Percentiles rank a stretch among this genome's conserved stretches.
These are phyloP conservation scores for Didymodactylos carnosus DNA, from an alignment of 2,888 invertebrate species.

Conservation along the genomic window DNA sequence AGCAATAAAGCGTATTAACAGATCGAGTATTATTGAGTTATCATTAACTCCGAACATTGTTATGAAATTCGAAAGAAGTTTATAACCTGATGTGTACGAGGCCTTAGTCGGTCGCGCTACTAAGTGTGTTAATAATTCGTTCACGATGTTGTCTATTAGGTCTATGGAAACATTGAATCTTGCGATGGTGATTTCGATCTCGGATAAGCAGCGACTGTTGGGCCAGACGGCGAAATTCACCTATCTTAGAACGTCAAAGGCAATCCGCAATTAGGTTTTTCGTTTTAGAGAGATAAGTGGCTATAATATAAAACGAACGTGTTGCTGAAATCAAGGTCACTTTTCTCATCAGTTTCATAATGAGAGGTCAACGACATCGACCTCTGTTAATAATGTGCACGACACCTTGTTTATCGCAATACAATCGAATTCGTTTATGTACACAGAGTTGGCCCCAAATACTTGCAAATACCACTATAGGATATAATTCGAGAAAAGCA, in stretches of 20 bases:
- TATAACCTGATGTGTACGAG: background rate
- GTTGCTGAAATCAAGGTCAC: too few species aligned
- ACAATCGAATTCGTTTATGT: background rate
- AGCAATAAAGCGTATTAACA: background rate
- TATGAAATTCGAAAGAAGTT: background rate
- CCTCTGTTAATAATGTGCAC: background rate
- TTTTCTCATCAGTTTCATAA: too few species aligned
- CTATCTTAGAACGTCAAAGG: background rate
- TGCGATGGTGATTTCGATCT: background rate
- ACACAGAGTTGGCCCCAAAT: background rate
- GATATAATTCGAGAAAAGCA: background rate
- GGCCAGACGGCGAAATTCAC: background rate
- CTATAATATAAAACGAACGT: too few species aligned
- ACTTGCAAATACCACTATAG: background rate
- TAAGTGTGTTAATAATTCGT: background rate
- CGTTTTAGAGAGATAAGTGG: background rate
- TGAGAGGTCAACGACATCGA: background rate
- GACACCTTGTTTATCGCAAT: background rate
- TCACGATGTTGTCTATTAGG: background rate
- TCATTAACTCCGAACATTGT: background rate
- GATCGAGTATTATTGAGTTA: background rate
- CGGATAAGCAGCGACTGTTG: background rate
- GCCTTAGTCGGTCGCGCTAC: background rate
- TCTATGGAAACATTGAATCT: background rate
- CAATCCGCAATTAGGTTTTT: background rate